Conservation (phyloP, 2,888 invertebrate genomes). For the Isotomurus palustris region DNA sequence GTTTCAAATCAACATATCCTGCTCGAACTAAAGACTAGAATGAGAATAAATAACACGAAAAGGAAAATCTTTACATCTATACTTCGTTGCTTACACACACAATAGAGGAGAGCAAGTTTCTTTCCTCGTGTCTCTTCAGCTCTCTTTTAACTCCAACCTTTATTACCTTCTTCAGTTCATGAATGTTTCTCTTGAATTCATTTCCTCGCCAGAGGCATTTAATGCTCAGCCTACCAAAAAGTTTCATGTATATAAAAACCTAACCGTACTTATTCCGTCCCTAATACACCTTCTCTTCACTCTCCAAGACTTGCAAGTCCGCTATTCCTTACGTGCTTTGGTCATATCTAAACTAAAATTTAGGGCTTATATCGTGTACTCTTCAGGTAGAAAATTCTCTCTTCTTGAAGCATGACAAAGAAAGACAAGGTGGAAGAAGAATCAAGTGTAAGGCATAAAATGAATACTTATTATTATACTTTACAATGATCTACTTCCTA, state of each 20-base stretch:
- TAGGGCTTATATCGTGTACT: not conserved
- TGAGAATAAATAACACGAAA: too few relatives aligned
- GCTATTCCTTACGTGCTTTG: not conserved
- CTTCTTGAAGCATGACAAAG: not conserved
- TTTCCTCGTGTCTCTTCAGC: not conserved
- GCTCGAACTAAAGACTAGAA: too few relatives aligned
- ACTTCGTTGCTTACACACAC: too few relatives aligned
- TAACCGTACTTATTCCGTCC: not conserved
- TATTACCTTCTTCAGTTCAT: not conserved
- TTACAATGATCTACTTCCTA: too few relatives aligned
- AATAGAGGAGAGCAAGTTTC: too few relatives aligned
- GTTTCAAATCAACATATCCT: too few relatives aligned
- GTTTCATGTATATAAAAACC: not conserved
- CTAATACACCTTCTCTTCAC: too few relatives aligned
- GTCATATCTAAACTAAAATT: not conserved
- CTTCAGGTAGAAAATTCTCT: not conserved
- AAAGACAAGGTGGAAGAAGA: not conserved
- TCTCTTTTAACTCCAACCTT: not conserved
- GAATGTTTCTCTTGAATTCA: slow-evolving; percentile 18
- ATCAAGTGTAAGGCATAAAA: too few relatives aligned
- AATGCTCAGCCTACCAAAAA: slow-evolving; percentile 15
- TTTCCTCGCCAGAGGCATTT: slow-evolving; percentile 21
- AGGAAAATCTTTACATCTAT: too few relatives aligned
- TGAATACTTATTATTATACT: too few relatives aligned
- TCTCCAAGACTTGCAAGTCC: not conserved